A percentile compares a stretch with the other conserved stretches of the same genome.
Conservation (phyloP, 2,888 invertebrate genomes). For the Trichopria drosophilae region DNA sequence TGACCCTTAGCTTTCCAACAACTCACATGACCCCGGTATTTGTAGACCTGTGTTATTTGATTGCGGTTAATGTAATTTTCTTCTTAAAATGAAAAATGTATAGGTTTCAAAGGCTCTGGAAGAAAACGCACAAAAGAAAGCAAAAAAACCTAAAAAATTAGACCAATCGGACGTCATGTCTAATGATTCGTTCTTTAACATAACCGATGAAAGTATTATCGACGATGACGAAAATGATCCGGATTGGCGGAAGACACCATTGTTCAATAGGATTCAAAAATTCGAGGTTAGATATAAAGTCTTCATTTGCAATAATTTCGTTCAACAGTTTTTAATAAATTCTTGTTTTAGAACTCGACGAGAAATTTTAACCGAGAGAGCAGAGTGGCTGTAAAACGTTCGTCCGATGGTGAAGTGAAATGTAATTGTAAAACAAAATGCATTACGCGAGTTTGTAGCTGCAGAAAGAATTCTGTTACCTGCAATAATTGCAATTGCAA, state of each 20-base stretch:
- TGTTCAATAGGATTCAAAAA: slow-evolving; percentile 60
- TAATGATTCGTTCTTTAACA: slow-evolving; percentile 17
- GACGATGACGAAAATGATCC: slow-evolving; percentile 64
- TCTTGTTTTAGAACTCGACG: slow-evolving; percentile 35
- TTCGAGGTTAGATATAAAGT: too few relatives aligned
- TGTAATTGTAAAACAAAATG: slow-evolving; percentile 69
- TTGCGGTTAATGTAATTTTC: too few relatives aligned
- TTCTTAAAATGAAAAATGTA: too few relatives aligned
- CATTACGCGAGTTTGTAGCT: slow-evolving; percentile 64
- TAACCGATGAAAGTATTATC: slow-evolving; percentile 41
- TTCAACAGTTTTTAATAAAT: too few relatives aligned
- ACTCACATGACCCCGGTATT: too few relatives aligned
- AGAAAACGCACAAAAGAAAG: too few relatives aligned
- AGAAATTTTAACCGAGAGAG: slow-evolving; percentile 57
- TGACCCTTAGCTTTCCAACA: too few relatives aligned
- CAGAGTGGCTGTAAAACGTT: slow-evolving; percentile 58
- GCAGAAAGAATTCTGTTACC: slow-evolving; percentile 60
- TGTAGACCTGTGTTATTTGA: too few relatives aligned
- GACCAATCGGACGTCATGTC: too few relatives aligned
- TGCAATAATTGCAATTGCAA: slow-evolving; percentile 65
- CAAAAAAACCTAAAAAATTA: too few relatives aligned
- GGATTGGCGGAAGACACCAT: slow-evolving; percentile 72
- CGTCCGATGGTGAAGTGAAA: slow-evolving; percentile 64
- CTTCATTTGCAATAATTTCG: too few relatives aligned
- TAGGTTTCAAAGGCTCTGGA: too few relatives aligned